Conservation (phyloP, 2,888 invertebrate genomes). For the Pachydiplax longipennis region DNA sequence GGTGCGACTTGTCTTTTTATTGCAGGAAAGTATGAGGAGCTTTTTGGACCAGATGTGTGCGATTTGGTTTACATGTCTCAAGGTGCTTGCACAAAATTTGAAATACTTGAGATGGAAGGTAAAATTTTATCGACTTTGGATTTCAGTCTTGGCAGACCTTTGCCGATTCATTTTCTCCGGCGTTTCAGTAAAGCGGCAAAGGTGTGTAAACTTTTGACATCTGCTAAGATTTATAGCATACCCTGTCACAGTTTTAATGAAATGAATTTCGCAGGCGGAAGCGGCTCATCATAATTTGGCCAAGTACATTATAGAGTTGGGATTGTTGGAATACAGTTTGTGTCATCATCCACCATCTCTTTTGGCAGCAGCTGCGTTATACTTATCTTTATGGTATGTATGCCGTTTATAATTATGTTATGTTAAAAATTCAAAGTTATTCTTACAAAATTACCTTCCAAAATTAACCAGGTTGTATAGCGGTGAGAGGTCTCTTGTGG, state of each 20-base stretch:
- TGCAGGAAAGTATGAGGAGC: conserved; percentile 95
- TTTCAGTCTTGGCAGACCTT: conserved; percentile 84
- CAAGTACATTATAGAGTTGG: conserved; percentile 90
- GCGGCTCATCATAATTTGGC: conserved; percentile 78
- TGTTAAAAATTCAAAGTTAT: neutral
- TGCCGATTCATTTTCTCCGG: conserved; percentile 88
- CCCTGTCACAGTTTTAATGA: conserved; percentile 50
- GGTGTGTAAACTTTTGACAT: conserved; percentile 53
- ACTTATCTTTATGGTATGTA: conserved; percentile 71
- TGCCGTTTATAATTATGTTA: neutral
- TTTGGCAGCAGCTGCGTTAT: conserved; percentile 82
- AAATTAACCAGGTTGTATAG: conserved; percentile 19
- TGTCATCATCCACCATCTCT: conserved; percentile 82
- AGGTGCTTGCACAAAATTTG: conserved; percentile 78
- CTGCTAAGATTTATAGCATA: conserved; percentile 17
- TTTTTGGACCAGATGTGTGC: conserved; percentile 82
- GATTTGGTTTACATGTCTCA: conserved; percentile 94
- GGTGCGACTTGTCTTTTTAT: conserved; percentile 90
- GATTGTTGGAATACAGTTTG: conserved; percentile 81
- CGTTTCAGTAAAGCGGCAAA: conserved; percentile 71
- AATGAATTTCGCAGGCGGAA: conserved; percentile 64
- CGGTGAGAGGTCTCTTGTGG: conserved; percentile 55
- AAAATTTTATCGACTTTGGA: conserved; percentile 77
- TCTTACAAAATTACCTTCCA: neutral
- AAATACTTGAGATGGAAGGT: conserved; percentile 84